Evolutionary conservation across 2,113 vertebrate genomes (phyloP).

Genomic region (Chelonoidis abingdonii): DNA sequence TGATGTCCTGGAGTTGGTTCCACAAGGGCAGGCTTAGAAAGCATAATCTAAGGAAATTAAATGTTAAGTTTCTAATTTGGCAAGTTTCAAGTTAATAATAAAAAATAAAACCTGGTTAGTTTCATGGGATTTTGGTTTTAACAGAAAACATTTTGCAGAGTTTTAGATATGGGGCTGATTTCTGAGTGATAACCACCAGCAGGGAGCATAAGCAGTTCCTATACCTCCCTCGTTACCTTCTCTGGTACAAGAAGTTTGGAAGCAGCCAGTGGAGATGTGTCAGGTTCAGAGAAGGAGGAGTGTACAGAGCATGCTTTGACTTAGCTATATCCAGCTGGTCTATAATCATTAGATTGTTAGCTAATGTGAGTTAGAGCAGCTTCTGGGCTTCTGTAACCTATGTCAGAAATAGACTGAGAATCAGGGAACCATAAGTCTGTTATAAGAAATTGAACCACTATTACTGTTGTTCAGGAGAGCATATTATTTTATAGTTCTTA

Average conservation of each 20-base stretch:
- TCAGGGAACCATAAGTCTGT: background rate
- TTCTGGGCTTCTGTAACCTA: background rate
- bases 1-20: background rate
- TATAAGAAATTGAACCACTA: background rate
- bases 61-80: constrained; percentile 8
- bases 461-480: background rate
- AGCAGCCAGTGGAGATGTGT: fast-evolving
- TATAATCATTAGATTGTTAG: background rate
- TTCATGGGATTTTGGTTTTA: constrained; percentile 3
- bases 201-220: background rate
- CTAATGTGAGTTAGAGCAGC: background rate
- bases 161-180: background rate
- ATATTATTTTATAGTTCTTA: background rate
- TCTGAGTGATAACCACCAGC: background rate
- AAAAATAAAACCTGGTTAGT: background rate
- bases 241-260: fast-evolving
- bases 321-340: background rate
- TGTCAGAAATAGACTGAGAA: background rate
- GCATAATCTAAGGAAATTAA: background rate
- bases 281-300: background rate
- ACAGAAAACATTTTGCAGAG: background rate
- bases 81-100: constrained; percentile 10
- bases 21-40: background rate
- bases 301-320: too few species aligned
- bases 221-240: background rate